Base-by-base conservation (phyloP, 2,888 invertebrate genomes). In the Xylota sylvarum region DNA sequence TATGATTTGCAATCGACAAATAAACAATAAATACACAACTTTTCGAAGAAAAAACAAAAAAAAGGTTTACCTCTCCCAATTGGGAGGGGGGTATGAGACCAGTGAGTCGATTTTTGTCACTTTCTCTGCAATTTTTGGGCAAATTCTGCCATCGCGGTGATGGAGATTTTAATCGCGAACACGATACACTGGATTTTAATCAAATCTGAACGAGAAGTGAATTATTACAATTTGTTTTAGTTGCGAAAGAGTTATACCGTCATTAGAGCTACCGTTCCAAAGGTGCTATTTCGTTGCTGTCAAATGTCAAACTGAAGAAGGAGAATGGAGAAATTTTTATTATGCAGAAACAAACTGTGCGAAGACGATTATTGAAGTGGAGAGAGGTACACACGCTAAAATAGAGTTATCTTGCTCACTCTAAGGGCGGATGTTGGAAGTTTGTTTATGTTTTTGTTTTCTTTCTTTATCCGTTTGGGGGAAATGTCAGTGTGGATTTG, bases 391-490 rank as follows among this genome's bases (percentile, higher is more conserved):
- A 0, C n/a, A 2, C 5, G 17, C 0, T 0, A 12, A 14, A 4
- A 4, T 67, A 9, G n/a, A 23, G 35, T 67, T 60, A 32, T 76
- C 76, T 81, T 81, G 23, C 37, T 83, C 55, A 3, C 23, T 14
- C 84, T 65, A 5, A 58, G 12, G 9, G 55, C n/a, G 6, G 2
- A 5, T 27, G 37, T 48, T 40, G 3, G 37, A 1, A 46, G 46
- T 80, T 85, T 85, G 85, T 85, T 85, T 85, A 85, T 81, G 85
- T 81, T 85, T 85, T 85, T 85, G 85, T 81, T 81, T 80, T 85
- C 70, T 76, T 70, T 85, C 73, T 27, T 62, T 69, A 40, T 70
- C 62, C 19, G 35, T 17, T 40, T n/a, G 23, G 48, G 2, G 30
- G 12, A 58, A 65, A 46, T 77, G 85, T 85, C 85, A 85, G 60